Evolutionary conservation across 1,140 invertebrate species (phyloP).

Genomic region (Ostrea edulis): DNA sequence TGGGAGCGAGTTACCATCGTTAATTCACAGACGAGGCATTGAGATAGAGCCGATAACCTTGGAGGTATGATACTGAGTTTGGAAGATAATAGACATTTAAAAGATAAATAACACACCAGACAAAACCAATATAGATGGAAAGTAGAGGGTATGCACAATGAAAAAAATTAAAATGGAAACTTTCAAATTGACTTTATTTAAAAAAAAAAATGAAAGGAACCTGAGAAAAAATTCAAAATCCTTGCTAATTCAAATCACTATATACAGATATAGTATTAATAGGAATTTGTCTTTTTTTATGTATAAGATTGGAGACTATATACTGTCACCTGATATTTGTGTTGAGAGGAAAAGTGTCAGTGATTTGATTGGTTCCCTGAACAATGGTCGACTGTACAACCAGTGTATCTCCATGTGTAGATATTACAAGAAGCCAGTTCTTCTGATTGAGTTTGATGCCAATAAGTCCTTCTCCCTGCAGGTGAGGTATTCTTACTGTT

Average conservation of each 20-base stretch:
- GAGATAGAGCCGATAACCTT: conserved; percentile 89
- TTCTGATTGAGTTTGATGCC: conserved; percentile 98
- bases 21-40: conserved; percentile 95
- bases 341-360: conserved; percentile 98
- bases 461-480: conserved; percentile 94
- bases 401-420: conserved; percentile 83
- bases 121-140: too few species aligned
- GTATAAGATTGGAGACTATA: conserved; percentile 94
- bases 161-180: too few species aligned
- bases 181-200: too few species aligned
- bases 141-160: too few species aligned
- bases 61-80: conserved; percentile 65
- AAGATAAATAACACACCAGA: too few species aligned
- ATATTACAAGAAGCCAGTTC: conserved; percentile 81
- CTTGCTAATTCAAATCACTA: too few species aligned
- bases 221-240: too few species aligned
- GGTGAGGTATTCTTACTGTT: conserved; percentile 79
- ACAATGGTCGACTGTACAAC: conserved; percentile 96
- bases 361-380: conserved; percentile 97
- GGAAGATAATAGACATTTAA: background rate
- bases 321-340: conserved; percentile 94
- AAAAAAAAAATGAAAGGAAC: too few species aligned
- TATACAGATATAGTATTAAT: too few species aligned
- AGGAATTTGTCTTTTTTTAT: background rate
- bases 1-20: conserved; percentile 94